Conservation (phyloP, 2,797 vertebrate species). For the Myotis pilosus region DNA sequence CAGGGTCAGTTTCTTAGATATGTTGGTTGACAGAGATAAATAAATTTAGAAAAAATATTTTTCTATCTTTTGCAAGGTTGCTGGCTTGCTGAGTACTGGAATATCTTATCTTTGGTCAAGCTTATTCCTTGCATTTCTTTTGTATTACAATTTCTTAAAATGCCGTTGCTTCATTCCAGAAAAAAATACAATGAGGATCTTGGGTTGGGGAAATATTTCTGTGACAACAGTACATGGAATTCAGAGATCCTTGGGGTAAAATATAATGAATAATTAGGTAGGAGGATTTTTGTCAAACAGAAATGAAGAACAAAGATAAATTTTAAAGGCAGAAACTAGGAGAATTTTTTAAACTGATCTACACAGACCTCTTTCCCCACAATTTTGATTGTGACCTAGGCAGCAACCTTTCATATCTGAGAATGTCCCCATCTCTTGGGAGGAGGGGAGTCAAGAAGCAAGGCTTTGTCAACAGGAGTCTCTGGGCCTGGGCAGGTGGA, state of each 20-base stretch:
- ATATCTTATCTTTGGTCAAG: background rate
- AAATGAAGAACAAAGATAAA: background rate
- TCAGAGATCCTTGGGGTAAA: background rate
- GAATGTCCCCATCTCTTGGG: background rate
- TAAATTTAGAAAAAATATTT: background rate
- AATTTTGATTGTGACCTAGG: background rate
- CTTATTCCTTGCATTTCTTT: background rate
- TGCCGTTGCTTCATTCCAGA: background rate
- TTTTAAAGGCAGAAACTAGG: background rate
- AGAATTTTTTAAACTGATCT: background rate
- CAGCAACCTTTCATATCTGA: background rate
- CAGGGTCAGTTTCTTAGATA: background rate
- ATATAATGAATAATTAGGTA: background rate
- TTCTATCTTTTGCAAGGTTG: background rate
- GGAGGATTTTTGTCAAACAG: background rate
- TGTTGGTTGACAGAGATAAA: background rate
- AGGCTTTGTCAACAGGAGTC: background rate
- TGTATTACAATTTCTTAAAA: background rate
- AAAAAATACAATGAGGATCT: background rate
- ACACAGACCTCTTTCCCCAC: background rate
- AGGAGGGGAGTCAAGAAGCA: background rate
- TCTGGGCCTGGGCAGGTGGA: background rate
- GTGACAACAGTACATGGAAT: background rate
- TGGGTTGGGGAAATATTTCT: background rate
- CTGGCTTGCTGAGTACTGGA: background rate